Percentiles rank a stretch among this genome's conserved stretches.
Conservation (phyloP, 2,797 vertebrate species). For the Australoheros facetus region DNA sequence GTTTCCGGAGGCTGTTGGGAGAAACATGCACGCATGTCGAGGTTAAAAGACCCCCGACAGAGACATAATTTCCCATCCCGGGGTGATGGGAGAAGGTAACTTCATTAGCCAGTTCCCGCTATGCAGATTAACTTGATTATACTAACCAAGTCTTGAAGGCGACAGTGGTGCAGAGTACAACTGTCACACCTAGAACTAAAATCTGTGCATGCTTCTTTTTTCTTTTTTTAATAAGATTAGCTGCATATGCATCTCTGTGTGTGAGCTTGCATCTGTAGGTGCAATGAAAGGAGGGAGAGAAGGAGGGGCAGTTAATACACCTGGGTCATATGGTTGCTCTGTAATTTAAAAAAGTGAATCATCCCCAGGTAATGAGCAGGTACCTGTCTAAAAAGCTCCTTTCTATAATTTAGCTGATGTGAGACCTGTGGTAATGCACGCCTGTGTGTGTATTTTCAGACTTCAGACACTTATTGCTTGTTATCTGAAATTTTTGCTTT, state of each 20-base stretch:
- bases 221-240: background rate
- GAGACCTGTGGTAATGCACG: constrained; percentile 27
- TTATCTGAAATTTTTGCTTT: background rate
- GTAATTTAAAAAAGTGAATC: constrained; percentile 72
- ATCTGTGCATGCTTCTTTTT: background rate
- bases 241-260: background rate
- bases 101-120: constrained; percentile 76
- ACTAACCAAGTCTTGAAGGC: constrained; percentile 63
- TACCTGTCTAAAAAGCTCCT: constrained; percentile 41
- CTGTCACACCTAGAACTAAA: constrained; percentile 60
- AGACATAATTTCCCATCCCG: constrained; percentile 69
- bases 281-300: background rate
- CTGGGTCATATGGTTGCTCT: constrained; percentile 64
- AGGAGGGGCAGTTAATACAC: constrained; percentile 53
- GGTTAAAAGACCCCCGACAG: constrained; percentile 71
- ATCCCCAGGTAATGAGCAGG: constrained; percentile 71
- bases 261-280: background rate
- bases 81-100: constrained; percentile 67
- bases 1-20: constrained; percentile 54
- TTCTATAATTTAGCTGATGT: constrained; percentile 59
- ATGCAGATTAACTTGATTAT: constrained; percentile 78
- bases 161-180: constrained; percentile 42
- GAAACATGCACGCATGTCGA: constrained; percentile 43
- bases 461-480: background rate
- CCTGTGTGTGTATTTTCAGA: background rate